Evolutionary conservation across 2,888 invertebrate species (phyloP).

Genomic region (Lymantria dispar): DNA sequence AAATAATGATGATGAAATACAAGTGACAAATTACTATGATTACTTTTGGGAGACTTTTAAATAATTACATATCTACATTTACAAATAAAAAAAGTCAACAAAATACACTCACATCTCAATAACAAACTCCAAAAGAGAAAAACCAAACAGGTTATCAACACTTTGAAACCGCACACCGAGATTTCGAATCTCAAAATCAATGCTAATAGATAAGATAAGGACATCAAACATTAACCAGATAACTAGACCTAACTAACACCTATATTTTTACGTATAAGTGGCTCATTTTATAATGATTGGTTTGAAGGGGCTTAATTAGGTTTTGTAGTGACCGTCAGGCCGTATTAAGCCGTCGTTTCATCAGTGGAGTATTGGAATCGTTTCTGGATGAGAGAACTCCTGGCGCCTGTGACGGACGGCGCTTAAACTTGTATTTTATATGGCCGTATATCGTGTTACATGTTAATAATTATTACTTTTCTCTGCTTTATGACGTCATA

Average conservation of each 20-base stretch:
- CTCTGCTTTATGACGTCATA: conserved; percentile 19
- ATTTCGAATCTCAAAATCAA: conserved; percentile 72
- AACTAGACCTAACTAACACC: conserved; percentile 27
- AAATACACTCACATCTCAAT: too few relatives aligned
- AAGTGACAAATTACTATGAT: too few relatives aligned
- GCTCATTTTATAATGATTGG: conserved; percentile 44
- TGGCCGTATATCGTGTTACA: conserved; percentile 67
- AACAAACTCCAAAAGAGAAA: conserved; percentile 14
- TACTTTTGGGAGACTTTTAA: too few relatives aligned
- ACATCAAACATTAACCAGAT: conserved; percentile 45
- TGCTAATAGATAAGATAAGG: conserved; percentile 74
- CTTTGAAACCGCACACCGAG: conserved; percentile 73
- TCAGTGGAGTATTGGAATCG: conserved; percentile 56
- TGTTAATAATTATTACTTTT: conserved; percentile 21
- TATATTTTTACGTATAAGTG: conserved; percentile 2
- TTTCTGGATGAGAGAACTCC: conserved; percentile 70
- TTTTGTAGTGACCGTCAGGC: conserved; percentile 74
- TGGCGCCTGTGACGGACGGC: conserved; percentile 68
- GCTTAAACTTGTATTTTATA: conserved; percentile 59
- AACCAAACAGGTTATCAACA: conserved; percentile 41
- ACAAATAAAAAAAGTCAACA: too few relatives aligned
- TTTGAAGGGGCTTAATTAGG: conserved; percentile 70
- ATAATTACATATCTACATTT: too few relatives aligned
- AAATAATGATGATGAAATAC: too few relatives aligned
- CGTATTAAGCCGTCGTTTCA: conserved; percentile 77